Percentiles rank a stretch among this genome's conserved stretches.
These are phyloP conservation scores for Salarias fasciatus DNA, from an alignment of 2,797 vertebrate genomes.

Conservation along the genomic window DNA sequence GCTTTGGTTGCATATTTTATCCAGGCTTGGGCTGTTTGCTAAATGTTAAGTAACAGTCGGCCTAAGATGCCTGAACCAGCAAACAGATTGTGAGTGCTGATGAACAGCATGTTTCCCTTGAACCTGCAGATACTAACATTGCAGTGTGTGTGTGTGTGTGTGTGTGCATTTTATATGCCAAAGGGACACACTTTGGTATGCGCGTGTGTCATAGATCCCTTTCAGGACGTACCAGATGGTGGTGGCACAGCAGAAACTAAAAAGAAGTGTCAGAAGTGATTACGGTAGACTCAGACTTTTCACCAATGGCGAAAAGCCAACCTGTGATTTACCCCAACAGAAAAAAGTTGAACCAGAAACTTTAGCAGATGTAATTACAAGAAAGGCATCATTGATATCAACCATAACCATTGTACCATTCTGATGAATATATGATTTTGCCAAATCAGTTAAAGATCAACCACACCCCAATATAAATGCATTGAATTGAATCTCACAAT, in stretches of 20 bases:
- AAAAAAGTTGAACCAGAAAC: too few species aligned
- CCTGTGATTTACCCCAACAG: not conserved
- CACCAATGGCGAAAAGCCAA: constrained; percentile 17
- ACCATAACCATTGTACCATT: too few species aligned
- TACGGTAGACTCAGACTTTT: constrained; percentile 34
- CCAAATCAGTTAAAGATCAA: too few species aligned
- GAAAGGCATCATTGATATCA: too few species aligned
- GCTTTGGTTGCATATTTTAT: constrained; percentile 21
- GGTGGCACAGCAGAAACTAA: constrained; percentile 42
- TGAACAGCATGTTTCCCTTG: constrained; percentile 65
- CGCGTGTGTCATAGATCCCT: constrained; percentile 15
- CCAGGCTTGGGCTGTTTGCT: constrained; percentile 30
- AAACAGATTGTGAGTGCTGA: constrained; percentile 66
- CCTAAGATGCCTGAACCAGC: constrained; percentile 43
- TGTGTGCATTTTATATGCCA: constrained; percentile 32
- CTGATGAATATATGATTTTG: too few species aligned
- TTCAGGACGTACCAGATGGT: constrained; percentile 61
- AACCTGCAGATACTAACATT: constrained; percentile 54
- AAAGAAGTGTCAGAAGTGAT: constrained; percentile 14
- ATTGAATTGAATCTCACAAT: too few species aligned
- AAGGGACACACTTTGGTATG: not conserved
- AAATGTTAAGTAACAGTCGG: constrained; percentile 47
- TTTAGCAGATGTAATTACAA: too few species aligned
- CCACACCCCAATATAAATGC: too few species aligned
- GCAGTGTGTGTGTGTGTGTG: constrained; percentile 34